Evolutionary conservation across 1,140 invertebrate species (phyloP), one percentile per base, ranked within the genome.

Genomic region (Physella acuta): DNA sequence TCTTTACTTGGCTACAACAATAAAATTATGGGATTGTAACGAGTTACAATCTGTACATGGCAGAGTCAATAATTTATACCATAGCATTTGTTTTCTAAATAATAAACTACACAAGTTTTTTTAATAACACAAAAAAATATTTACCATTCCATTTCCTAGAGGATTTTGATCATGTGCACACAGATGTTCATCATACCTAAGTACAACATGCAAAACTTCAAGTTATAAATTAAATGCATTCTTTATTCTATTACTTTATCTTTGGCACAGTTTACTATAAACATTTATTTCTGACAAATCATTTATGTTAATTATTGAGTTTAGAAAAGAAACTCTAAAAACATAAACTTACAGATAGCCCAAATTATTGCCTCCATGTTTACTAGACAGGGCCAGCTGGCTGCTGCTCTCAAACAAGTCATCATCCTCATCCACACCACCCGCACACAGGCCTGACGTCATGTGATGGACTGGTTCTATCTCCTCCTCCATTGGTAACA

Each of bases 401-500:
- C 39, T 20, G 39, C 39, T 44, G 34, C 33, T 28, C 8, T 61
- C 59, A 24, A 24, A 61, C 34, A 61, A 39, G 31, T 64, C 62
- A 52, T 64, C 39, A 64, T 31, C 34, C 14, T 64, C 39, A 36
- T 64, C 62, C 39, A 51, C 66, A 44, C 56, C 66, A 49, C 55
- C 66, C 59, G 34, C 66, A 60, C 66, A 59, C 3, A 59, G 30
- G 1, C 51, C 51, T 55, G 34, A 33, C 0, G 55, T n/a, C 34
- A 44, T 60, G 37, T 49, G 56, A n/a, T 44, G 66, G 3, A 68
- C 66, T 24, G 66, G 66, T 39, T 68, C 66, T n/a, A 68, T 68
- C 39, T 68, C 66, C 26, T 68, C 66, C 51, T 68, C 66, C 66
- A 68, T 68, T 0, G 66, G 66, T 26, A 68, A 30, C 1, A 68